A percentile compares a stretch with the other conserved stretches of the same genome.
Evolutionary conservation across 1,140 invertebrate genomes (phyloP).

Genomic region (Procambarus clarkii): DNA sequence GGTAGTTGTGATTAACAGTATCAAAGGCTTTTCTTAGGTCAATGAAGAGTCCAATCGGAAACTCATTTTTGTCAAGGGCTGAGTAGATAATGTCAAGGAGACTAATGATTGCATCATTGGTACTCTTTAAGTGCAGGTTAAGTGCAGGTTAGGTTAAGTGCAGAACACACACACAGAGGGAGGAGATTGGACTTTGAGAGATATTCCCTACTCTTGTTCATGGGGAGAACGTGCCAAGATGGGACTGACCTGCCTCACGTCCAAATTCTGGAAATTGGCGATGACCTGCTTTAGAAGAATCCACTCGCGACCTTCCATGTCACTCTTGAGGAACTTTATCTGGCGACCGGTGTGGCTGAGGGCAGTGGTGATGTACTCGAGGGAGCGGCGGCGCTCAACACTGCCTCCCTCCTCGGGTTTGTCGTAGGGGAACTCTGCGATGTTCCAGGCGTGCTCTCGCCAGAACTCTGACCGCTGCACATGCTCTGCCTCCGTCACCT

Average conservation of each 20-base stretch:
- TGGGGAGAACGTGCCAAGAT: background rate
- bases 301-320: slow-evolving; percentile 65
- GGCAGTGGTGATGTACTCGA: slow-evolving; percentile 56
- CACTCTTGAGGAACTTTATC: slow-evolving; percentile 70
- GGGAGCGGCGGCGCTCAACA: slow-evolving; percentile 50
- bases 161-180: too few relatives aligned
- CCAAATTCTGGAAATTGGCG: slow-evolving; percentile 41
- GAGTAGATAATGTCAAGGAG: too few relatives aligned
- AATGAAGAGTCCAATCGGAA: too few relatives aligned
- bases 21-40: too few relatives aligned
- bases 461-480: slow-evolving; percentile 55
- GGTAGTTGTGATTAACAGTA: too few relatives aligned
- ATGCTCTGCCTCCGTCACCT: slow-evolving; percentile 56
- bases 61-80: too few relatives aligned
- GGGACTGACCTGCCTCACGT: slow-evolving; percentile 60
- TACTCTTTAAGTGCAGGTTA: too few relatives aligned
- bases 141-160: too few relatives aligned
- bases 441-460: slow-evolving; percentile 60
- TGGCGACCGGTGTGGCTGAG: slow-evolving; percentile 49
- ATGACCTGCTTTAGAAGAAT: slow-evolving; percentile 67
- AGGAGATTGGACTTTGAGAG: too few relatives aligned
- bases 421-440: slow-evolving; percentile 39
- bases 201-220: too few relatives aligned
- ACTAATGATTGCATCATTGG: too few relatives aligned
- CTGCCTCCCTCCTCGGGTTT: slow-evolving; percentile 28